These are phyloP conservation scores for Trypoxylon attenuatum DNA, from an alignment of 2,888 invertebrate genomes.

Conservation along the genomic window DNA sequence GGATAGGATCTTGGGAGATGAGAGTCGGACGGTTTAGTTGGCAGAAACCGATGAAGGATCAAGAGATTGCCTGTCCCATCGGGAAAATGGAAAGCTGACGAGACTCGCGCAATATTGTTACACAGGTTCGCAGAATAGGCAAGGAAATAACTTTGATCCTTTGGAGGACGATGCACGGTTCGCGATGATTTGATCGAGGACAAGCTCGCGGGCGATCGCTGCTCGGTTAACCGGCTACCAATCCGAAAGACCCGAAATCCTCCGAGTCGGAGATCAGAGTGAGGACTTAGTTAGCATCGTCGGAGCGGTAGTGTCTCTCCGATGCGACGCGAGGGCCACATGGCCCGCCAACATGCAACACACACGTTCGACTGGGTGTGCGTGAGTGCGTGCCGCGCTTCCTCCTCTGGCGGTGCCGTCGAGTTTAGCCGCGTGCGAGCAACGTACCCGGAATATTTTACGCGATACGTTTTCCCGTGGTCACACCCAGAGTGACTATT, in stretches of 20 bases:
- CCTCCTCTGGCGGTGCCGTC: neutral
- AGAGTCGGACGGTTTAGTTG: neutral
- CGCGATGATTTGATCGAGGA: neutral
- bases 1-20: neutral
- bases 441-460: constrained; percentile 50
- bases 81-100: neutral
- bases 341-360: neutral
- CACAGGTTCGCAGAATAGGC: neutral
- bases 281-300: constrained; percentile 58
- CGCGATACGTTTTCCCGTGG: constrained; percentile 58
- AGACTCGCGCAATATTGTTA: neutral
- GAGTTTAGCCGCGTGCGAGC: neutral
- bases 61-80: neutral
- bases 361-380: neutral
- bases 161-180: neutral
- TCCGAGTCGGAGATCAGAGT: constrained; percentile 65
- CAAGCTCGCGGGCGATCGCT: neutral
- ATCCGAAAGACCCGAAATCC: constrained; percentile 59
- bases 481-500: constrained; percentile 69
- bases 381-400: neutral
- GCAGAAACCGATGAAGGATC: neutral
- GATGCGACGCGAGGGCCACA: neutral
- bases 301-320: constrained; percentile 51
- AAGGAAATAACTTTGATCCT: no score
- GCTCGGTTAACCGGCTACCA: neutral